Evolutionary conservation across 2,888 invertebrate species (phyloP), one percentile per base, ranked within the genome.

Genomic region (Dione vanillae): DNA sequence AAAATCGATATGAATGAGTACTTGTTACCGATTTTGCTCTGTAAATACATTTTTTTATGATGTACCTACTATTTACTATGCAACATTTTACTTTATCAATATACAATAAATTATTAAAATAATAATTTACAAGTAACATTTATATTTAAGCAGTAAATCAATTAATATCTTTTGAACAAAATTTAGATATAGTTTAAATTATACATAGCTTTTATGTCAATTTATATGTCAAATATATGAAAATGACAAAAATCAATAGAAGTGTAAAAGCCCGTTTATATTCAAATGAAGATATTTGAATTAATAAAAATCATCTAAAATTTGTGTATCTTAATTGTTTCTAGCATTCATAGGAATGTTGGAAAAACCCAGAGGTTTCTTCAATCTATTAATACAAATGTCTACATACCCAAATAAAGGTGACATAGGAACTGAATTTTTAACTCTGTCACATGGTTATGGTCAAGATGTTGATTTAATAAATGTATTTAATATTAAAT

Each of bases 271-370:
- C 27, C 41, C 54, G 71, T 73, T 65, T 64, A 56, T 45, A 73
- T 73, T 68, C 71, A 68, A 68, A 71, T 73, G 10, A 61, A 68
- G 37, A 61, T 56, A 71, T 73, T 68, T 65, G 54, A 67, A 74
- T 74, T 61, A 71, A 62, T 65, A 67, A 69, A 51, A 56, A 56
- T 52, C 58, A 66, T 43, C 49, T 14, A 16, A 51, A 59, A 35
- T 37, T 58, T 65, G 40, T 64, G 54, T 70, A 65, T 40, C 54
- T 72, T 72, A 69, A 72, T 74, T 74, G 64, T 72, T 69, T 65
- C 65, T 14, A 64, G n/a, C 2, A 27, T 65, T 19, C 40, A 62
- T 64, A 20, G 27, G 8, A 52, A 61, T 40, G 37, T 43, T 11
- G 51, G 41, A 51, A 43, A 52, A 43, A 20, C 11, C 43, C 61